Percentiles rank a stretch among this genome's conserved stretches.
Conservation (phyloP, 2,797 vertebrate genomes). For the Periophthalmus magnuspinnatus region DNA sequence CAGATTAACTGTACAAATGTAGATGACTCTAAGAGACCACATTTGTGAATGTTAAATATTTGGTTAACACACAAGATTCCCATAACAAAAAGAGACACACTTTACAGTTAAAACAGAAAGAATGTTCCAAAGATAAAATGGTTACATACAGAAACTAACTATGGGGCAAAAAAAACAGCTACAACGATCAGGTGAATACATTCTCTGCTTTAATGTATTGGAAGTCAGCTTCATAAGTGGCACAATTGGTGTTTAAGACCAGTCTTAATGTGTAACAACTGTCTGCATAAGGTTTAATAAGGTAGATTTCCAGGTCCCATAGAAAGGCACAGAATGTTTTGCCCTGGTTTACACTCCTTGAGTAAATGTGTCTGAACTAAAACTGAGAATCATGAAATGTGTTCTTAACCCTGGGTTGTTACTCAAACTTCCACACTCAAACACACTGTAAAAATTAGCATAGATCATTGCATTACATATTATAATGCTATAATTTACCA, state of each 20-base stretch:
- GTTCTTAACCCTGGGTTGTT: conserved; percentile 48
- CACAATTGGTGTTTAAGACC: conserved; percentile 60
- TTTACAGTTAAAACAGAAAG: conserved; percentile 51
- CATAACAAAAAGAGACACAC: conserved; percentile 30
- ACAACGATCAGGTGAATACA: conserved; percentile 27
- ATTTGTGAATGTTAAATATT: conserved; percentile 36
- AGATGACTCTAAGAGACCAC: background rate
- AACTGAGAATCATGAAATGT: background rate
- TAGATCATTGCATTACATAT: conserved; percentile 25
- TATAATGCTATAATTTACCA: conserved; percentile 33
- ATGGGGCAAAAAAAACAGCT: conserved; percentile 31
- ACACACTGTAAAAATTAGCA: conserved; percentile 18
- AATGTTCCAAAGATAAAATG: conserved; percentile 53
- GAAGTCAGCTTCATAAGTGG: conserved; percentile 44
- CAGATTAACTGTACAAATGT: conserved; percentile 12
- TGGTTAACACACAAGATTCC: conserved; percentile 50
- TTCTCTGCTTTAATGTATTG: conserved; percentile 49
- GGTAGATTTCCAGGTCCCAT: conserved; percentile 26
- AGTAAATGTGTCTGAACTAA: conserved; percentile 16
- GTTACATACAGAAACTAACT: conserved; percentile 41
- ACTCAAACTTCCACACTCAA: conserved; percentile 29
- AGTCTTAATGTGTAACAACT: conserved; percentile 35
- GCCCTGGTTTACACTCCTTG: conserved; percentile 18
- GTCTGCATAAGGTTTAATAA: conserved; percentile 32
- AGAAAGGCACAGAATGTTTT: conserved; percentile 51